A percentile compares a stretch with the other conserved stretches of the same genome.
Conservation (phyloP, 2,797 vertebrate genomes). For the Tangara arthus region DNA sequence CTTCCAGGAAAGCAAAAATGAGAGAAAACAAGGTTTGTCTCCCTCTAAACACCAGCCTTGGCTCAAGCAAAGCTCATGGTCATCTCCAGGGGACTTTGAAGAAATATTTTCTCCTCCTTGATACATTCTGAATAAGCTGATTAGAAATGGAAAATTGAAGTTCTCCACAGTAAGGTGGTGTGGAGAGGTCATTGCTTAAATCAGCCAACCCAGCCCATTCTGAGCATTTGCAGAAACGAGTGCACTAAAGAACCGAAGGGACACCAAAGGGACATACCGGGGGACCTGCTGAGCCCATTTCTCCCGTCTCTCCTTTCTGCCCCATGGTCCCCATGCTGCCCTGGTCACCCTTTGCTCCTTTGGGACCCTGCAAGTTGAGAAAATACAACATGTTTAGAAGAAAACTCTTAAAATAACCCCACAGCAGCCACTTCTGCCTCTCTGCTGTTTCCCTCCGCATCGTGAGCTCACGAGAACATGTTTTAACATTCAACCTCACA, state of each 20-base stretch:
- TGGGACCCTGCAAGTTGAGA: slow-evolving; percentile 79
- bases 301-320: slow-evolving; percentile 87
- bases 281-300: slow-evolving; percentile 86
- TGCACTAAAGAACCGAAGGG: not conserved
- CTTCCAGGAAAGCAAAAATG: not conserved
- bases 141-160: not conserved
- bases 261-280: slow-evolving; percentile 69
- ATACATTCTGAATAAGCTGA: not conserved
- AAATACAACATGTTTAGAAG: not conserved
- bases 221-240: not conserved
- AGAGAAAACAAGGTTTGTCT: not conserved
- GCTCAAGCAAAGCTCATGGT: not conserved
- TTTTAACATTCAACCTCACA: not conserved
- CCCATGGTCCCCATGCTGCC: slow-evolving; percentile 78
- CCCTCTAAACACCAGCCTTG: not conserved
- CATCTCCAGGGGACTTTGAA: not conserved
- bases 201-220: not conserved
- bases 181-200: not conserved
- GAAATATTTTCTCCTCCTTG: not conserved
- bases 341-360: slow-evolving; percentile 83
- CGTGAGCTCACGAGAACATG: accelerated
- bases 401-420: not conserved
- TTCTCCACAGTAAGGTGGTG: accelerated
- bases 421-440: not conserved
- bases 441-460: accelerated